Conservation (phyloP, 2,113 vertebrate genomes). For the Anguilla rostrata region DNA sequence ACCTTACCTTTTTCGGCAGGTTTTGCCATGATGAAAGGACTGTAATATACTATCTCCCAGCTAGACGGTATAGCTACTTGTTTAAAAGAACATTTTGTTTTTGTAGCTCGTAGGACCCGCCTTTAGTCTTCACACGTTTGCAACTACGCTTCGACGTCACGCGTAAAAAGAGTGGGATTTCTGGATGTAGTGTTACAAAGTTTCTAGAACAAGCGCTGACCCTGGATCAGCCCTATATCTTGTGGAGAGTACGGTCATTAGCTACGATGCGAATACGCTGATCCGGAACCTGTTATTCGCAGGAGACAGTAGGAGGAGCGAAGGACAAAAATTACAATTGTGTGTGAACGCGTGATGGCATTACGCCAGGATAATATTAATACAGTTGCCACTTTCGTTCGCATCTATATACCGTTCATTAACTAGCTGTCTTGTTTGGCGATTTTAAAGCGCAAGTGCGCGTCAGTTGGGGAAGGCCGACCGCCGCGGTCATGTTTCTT, state of each 20-base stretch:
- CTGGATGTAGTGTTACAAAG: not conserved
- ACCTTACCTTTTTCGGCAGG: constrained; percentile 59
- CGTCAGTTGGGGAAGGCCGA: not conserved
- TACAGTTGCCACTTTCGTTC: not conserved
- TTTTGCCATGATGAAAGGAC: constrained; percentile 46
- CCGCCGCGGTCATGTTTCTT: not conserved
- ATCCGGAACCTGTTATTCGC: not conserved
- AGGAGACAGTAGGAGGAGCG: not conserved
- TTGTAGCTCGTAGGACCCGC: not conserved
- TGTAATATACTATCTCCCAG: not conserved
- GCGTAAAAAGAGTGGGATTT: not conserved
- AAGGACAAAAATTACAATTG: not conserved
- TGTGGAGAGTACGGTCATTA: not conserved
- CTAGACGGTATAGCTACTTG: not conserved
- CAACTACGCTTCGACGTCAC: not conserved
- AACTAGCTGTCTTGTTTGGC: not conserved
- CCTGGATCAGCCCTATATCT: not conserved
- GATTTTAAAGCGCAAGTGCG: not conserved
- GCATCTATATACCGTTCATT: not conserved
- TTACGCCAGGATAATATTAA: not conserved
- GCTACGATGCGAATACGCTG: not conserved
- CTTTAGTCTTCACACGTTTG: not conserved
- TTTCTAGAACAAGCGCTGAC: not conserved
- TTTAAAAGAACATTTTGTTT: constrained; percentile 14
- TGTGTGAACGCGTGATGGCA: not conserved